Conservation (phyloP, 2,113 vertebrate genomes). For the Astur gentilis region DNA sequence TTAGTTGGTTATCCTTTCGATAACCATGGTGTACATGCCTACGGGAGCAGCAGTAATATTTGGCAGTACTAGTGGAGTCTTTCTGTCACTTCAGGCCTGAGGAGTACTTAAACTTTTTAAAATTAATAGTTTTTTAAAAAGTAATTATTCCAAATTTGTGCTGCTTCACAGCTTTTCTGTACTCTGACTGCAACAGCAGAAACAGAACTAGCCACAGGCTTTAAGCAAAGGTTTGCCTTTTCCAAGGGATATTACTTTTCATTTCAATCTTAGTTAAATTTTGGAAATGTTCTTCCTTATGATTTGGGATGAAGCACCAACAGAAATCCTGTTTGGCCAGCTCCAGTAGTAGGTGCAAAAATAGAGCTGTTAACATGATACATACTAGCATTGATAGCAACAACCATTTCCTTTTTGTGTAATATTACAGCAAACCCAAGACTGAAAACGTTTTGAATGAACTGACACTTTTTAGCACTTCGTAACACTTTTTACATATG, state of each 20-base stretch:
- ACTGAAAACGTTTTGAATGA: neutral
- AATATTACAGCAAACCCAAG: slow-evolving; percentile 10
- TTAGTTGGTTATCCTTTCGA: neutral
- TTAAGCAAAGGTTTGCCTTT: neutral
- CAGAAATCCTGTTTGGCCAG: neutral
- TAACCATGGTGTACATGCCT: neutral
- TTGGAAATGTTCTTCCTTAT: neutral
- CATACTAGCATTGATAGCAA: neutral
- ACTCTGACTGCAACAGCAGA: neutral
- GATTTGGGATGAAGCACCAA: neutral
- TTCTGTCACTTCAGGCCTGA: neutral
- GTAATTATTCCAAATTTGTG: neutral
- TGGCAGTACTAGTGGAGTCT: neutral
- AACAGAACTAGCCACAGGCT: neutral
- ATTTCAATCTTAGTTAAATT: neutral
- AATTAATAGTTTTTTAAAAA: neutral
- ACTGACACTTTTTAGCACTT: neutral
- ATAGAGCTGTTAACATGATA: slow-evolving; percentile 28
- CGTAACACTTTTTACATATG: neutral
- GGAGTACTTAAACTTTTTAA: neutral
- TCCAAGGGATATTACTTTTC: neutral
- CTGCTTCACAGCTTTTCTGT: neutral
- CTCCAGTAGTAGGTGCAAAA: neutral
- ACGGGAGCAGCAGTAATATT: neutral
- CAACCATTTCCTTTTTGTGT: slow-evolving; percentile 52